Conservation (phyloP, 1,140 invertebrate species). For the Cyrtorhinus lividipennis region DNA sequence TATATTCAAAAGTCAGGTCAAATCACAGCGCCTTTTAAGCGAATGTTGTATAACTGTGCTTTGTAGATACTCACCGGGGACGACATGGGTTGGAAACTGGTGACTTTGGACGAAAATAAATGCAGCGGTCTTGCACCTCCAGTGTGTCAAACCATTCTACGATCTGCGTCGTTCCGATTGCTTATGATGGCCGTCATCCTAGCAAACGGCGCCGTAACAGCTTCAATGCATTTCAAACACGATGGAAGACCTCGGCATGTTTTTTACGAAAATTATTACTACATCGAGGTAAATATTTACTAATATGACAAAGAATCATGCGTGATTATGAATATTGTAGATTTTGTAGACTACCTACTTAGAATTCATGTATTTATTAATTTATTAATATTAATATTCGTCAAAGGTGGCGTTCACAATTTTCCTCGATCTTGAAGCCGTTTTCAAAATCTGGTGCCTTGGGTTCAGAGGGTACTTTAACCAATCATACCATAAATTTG, state of each 20-base stretch:
- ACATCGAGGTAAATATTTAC: constrained; percentile 56
- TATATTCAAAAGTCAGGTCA: too few relatives aligned
- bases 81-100: constrained; percentile 81
- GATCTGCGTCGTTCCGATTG: constrained; percentile 80
- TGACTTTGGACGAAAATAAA: constrained; percentile 91
- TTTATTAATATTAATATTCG: background rate
- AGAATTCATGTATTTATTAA: background rate
- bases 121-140: constrained; percentile 76
- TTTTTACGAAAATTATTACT: constrained; percentile 87
- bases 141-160: constrained; percentile 72
- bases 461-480: constrained; percentile 89
- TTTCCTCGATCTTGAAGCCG: constrained; percentile 83
- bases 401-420: constrained; percentile 78
- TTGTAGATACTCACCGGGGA: constrained; percentile 73
- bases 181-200: constrained; percentile 88
- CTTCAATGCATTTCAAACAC: constrained; percentile 92
- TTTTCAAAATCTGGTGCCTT: constrained; percentile 97
- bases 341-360: background rate
- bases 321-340: background rate
- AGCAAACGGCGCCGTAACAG: constrained; percentile 87
- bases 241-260: constrained; percentile 62
- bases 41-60: too few relatives aligned
- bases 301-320: constrained; percentile 4
- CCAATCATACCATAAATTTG: constrained; percentile 96
- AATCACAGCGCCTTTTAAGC: too few relatives aligned